These are phyloP conservation scores for Trichonephila inaurata DNA, from an alignment of 1,140 invertebrate species.

Conservation along the genomic window DNA sequence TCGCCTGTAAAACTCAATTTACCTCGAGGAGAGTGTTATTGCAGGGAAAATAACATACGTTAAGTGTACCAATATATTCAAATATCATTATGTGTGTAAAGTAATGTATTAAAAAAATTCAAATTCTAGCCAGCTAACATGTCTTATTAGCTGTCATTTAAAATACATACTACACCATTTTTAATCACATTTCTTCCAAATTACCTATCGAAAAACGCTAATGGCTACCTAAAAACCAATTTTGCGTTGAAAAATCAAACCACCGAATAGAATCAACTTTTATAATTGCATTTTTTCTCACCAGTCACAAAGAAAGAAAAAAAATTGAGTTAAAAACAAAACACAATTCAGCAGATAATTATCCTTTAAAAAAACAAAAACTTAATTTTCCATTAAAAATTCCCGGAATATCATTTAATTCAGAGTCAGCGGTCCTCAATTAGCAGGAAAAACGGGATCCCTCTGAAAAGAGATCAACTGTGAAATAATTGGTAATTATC, in stretches of 20 bases:
- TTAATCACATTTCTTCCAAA: not conserved
- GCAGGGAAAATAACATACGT: no score
- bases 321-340: not conserved
- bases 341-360: conserved; percentile 24
- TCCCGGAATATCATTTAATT: conserved; percentile 31
- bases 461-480: not conserved
- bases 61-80: no score
- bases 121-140: no score
- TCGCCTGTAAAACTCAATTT: no score
- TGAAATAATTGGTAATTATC: conserved; percentile 63
- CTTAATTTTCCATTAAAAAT: conserved; percentile 32
- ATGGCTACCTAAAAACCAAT: not conserved
- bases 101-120: no score
- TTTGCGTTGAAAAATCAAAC: not conserved
- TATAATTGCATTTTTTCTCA: not conserved
- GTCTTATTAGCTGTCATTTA: no score
- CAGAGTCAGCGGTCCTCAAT: conserved; percentile 4
- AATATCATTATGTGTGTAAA: no score
- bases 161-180: not conserved
- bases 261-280: not conserved
- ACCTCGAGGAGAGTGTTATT: no score
- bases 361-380: conserved; percentile 13
- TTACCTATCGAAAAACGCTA: not conserved
- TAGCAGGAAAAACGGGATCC: conserved; percentile 29
- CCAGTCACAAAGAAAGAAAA: not conserved